Evolutionary conservation across 2,888 invertebrate species (phyloP).

Genomic region (Cremastobaeus sp.): DNA sequence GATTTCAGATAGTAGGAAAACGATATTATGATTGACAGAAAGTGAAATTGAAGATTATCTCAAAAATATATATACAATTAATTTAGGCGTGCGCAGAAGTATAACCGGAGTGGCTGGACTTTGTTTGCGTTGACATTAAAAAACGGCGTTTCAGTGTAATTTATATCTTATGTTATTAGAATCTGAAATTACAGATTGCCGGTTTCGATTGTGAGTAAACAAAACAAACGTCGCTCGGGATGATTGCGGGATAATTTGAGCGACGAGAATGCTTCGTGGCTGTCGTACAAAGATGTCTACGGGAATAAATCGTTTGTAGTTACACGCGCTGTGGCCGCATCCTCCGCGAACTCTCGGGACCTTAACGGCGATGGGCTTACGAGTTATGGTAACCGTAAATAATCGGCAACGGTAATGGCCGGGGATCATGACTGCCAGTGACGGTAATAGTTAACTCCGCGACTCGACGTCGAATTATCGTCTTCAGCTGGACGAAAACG

Average conservation of each 20-base stretch:
- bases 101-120: too few species aligned
- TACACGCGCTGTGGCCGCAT: constrained; percentile 60
- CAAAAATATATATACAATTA: too few species aligned
- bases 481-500: constrained; percentile 13
- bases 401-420: constrained; percentile 68
- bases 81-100: too few species aligned
- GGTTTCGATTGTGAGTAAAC: constrained; percentile 32
- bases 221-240: constrained; percentile 44
- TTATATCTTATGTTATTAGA: constrained; percentile 39
- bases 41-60: too few species aligned
- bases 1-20: too few species aligned
- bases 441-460: constrained; percentile 45
- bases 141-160: constrained; percentile 17
- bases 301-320: constrained; percentile 68
- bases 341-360: constrained; percentile 61
- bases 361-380: constrained; percentile 66
- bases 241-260: constrained; percentile 52
- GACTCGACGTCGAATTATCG: constrained; percentile 35
- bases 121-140: constrained; percentile 16
- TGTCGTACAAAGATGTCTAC: constrained; percentile 53
- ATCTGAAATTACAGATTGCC: constrained; percentile 29
- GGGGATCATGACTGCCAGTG: constrained; percentile 55
- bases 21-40: too few species aligned
- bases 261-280: constrained; percentile 39
- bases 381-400: constrained; percentile 73